Percentiles rank a stretch among this genome's conserved stretches.
phyloP scores from a whole-genome alignment of 1,140 invertebrate genomes.

The Druon quercuslanigerum region DNA sequence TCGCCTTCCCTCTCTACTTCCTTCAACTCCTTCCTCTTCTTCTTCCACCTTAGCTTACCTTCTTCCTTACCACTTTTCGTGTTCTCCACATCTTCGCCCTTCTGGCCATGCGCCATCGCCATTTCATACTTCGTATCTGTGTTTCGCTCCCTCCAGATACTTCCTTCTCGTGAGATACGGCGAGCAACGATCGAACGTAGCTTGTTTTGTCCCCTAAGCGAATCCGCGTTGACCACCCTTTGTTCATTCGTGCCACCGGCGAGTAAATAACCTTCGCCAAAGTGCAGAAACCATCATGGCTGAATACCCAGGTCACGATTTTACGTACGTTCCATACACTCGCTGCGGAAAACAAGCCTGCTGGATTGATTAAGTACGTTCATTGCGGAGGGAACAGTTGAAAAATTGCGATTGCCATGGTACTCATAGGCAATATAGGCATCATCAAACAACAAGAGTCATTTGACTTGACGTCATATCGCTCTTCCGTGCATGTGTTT shows the following conservation, averaged over 20 bases:
- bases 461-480: too few relatives aligned
- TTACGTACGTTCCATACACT: conserved; percentile 21
- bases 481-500: not conserved
- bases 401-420: not conserved
- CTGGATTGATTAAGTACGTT: not conserved
- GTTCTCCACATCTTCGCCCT: conserved; percentile 32
- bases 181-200: conserved; percentile 46
- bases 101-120: conserved; percentile 21
- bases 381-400: not conserved
- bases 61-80: conserved; percentile 38
- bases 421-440: too few relatives aligned
- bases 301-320: conserved; percentile 29
- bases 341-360: not conserved
- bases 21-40: conserved; percentile 22
- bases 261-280: conserved; percentile 33
- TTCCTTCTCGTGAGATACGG: conserved; percentile 44
- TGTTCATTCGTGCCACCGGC: conserved; percentile 53
- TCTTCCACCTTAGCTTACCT: conserved; percentile 38
- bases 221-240: conserved; percentile 56
- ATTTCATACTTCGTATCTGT: conserved; percentile 25
- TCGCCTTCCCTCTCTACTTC: conserved; percentile 37
- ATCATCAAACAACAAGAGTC: too few relatives aligned
- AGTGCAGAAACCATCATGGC: conserved; percentile 30
- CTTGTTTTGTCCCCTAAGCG: conserved; percentile 56
- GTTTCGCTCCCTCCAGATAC: conserved; percentile 40